Percentiles rank a stretch among this genome's conserved stretches.
phyloP scores from a whole-genome alignment of 2,797 vertebrate species.

The Urocyon cinereoargenteus region DNA sequence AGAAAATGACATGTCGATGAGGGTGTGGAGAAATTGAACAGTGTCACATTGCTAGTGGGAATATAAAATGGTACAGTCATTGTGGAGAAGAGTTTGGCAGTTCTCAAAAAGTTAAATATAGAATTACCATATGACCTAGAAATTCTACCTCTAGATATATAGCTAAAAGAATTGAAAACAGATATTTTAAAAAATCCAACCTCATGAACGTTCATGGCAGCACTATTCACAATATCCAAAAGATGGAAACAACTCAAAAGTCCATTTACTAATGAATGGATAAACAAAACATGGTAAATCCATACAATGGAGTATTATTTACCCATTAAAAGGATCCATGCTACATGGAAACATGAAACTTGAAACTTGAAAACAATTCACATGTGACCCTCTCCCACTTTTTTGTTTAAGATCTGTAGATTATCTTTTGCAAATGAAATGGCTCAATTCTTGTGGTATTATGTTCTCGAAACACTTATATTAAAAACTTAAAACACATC shows the following conservation, averaged over 20 bases:
- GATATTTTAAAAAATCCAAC: conserved; percentile 9
- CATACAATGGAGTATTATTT: conserved; percentile 5
- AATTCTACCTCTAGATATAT: not conserved
- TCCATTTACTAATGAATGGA: not conserved
- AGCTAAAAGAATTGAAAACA: conserved; percentile 19
- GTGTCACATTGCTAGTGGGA: not conserved
- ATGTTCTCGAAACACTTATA: not conserved
- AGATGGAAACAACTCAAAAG: not conserved
- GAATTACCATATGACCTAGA: not conserved
- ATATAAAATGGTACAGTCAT: not conserved
- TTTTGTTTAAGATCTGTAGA: not conserved
- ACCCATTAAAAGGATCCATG: not conserved
- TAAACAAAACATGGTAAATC: not conserved
- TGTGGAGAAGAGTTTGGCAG: conserved; percentile 3
- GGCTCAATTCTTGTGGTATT: not conserved
- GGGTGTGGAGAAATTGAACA: conserved; percentile 16
- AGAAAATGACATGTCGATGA: not conserved
- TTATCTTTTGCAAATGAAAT: not conserved
- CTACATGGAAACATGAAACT: too few species aligned
- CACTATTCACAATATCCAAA: not conserved
- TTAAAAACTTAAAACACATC: not conserved
- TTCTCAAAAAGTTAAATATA: conserved; percentile 25
- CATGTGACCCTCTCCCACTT: not conserved
- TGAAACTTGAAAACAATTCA: not conserved
- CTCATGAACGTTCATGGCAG: not conserved